phyloP scores from a whole-genome alignment of 2,888 invertebrate species.

The Oegoconia quadripuncta region DNA sequence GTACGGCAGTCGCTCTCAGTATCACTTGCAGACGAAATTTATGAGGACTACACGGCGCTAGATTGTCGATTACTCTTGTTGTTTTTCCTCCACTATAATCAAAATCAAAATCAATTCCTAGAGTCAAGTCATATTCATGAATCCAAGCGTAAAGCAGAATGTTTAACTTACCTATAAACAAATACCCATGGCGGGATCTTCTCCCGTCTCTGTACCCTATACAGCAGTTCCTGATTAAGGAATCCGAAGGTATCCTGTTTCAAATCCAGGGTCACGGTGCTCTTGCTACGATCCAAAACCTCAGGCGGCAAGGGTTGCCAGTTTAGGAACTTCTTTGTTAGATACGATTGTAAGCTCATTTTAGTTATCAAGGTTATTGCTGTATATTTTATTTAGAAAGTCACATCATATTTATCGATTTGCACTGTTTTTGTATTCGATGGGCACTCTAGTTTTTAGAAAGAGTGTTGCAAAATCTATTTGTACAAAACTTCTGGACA shows the following conservation, averaged over 20 bases:
- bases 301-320: slow-evolving; percentile 49
- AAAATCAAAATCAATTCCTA: background rate
- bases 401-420: too few species aligned
- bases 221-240: slow-evolving; percentile 42
- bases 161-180: slow-evolving; percentile 68
- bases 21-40: slow-evolving; percentile 62
- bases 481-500: too few species aligned
- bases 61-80: slow-evolving; percentile 52
- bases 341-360: too few species aligned
- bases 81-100: slow-evolving; percentile 66
- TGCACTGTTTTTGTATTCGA: too few species aligned
- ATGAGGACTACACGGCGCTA: slow-evolving; percentile 71
- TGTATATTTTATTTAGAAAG: too few species aligned
- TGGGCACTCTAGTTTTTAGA: too few species aligned
- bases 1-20: slow-evolving; percentile 41
- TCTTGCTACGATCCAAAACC: slow-evolving; percentile 37
- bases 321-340: slow-evolving; percentile 35
- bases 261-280: slow-evolving; percentile 47
- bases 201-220: slow-evolving; percentile 52
- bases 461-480: too few species aligned
- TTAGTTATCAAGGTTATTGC: too few species aligned
- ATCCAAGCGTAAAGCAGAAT: too few species aligned
- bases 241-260: slow-evolving; percentile 36
- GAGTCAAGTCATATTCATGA: too few species aligned
- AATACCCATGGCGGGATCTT: slow-evolving; percentile 61